These are phyloP conservation scores for Micromys minutus DNA, from an alignment of 2,113 vertebrate genomes.

Conservation along the genomic window DNA sequence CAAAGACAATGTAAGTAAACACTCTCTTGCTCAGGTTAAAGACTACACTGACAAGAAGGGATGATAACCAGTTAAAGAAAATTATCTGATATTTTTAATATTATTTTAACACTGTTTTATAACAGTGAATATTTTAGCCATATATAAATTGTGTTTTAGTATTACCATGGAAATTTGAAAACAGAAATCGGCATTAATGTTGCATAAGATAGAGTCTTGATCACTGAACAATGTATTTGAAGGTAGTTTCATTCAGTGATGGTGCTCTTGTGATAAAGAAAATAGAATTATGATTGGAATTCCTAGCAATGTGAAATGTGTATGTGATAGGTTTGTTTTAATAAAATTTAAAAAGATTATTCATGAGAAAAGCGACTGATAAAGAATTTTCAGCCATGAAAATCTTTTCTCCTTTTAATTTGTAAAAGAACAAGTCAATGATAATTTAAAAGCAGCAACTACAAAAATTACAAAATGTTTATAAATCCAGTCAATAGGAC, in stretches of 20 bases:
- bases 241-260: not conserved
- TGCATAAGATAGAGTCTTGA: not conserved
- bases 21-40: not conserved
- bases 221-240: not conserved
- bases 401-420: not conserved
- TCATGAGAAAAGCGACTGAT: not conserved
- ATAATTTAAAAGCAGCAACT: not conserved
- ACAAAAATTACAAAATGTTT: not conserved
- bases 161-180: not conserved
- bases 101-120: not conserved
- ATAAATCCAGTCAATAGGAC: not conserved
- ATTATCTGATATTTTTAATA: not conserved
- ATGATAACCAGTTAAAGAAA: not conserved
- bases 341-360: not conserved
- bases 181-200: not conserved
- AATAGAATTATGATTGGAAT: not conserved
- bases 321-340: not conserved
- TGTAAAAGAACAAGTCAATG: not conserved
- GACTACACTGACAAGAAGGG: not conserved
- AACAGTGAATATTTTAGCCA: not conserved
- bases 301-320: not conserved
- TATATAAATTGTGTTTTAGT: not conserved
- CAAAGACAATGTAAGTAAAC: not conserved
- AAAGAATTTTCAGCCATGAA: not conserved
- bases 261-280: not conserved